Percentiles rank a stretch among this genome's conserved stretches.
Evolutionary conservation across 2,888 invertebrate species (phyloP).

Genomic region (Smittia aterrima): DNA sequence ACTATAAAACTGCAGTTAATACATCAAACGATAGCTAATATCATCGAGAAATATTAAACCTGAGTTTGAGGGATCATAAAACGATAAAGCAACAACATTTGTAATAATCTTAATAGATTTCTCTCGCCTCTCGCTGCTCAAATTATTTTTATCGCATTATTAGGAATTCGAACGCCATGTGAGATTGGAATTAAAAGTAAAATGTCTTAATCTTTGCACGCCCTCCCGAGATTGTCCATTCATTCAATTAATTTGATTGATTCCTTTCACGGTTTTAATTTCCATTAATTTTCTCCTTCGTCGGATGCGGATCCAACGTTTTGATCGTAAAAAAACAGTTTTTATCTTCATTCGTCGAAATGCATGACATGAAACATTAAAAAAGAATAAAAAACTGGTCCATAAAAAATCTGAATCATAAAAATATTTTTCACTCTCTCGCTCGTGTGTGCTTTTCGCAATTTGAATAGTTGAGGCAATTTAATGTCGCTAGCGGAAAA

Average conservation of each 20-base stretch:
- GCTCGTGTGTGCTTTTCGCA: neutral
- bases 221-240: neutral
- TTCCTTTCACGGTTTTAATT: slow-evolving; percentile 36
- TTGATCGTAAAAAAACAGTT: slow-evolving; percentile 13
- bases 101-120: slow-evolving; percentile 32
- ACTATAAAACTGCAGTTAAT: slow-evolving; percentile 42
- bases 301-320: neutral
- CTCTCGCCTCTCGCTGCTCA: neutral
- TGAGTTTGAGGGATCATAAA: slow-evolving; percentile 30
- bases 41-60: neutral
- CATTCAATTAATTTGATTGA: slow-evolving; percentile 42
- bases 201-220: slow-evolving; percentile 38
- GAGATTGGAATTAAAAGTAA: slow-evolving; percentile 28
- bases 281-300: slow-evolving; percentile 19
- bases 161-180: neutral
- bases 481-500: slow-evolving; percentile 31
- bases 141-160: slow-evolving; percentile 40
- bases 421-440: slow-evolving; percentile 18
- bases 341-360: slow-evolving; percentile 12
- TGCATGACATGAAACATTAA: slow-evolving; percentile 41
- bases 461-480: slow-evolving; percentile 36
- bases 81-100: slow-evolving; percentile 29
- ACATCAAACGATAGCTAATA: slow-evolving; percentile 27
- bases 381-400: slow-evolving; percentile 35
- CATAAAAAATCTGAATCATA: slow-evolving; percentile 32